Evolutionary conservation across 1,140 invertebrate species (phyloP).

Genomic region (Hypsibius dujardini): DNA sequence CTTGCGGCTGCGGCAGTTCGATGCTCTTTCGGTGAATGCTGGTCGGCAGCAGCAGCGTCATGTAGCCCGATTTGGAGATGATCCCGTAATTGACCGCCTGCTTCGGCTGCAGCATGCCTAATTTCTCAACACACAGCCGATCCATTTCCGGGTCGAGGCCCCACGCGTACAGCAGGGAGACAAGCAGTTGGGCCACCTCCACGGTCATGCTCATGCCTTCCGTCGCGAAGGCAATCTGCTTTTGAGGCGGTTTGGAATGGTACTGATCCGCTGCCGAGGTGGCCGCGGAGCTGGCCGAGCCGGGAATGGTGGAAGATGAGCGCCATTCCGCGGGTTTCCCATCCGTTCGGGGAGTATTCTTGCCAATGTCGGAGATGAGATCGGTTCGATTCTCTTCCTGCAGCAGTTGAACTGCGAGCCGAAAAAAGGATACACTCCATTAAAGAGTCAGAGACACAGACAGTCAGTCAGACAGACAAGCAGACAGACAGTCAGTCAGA

Average conservation of each 20-base stretch:
- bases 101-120: constrained; percentile 75
- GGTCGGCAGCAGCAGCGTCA: constrained; percentile 78
- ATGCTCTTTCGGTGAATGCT: constrained; percentile 29
- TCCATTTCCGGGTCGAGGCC: constrained; percentile 84
- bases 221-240: constrained; percentile 21
- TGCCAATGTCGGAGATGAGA: background rate
- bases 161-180: constrained; percentile 92
- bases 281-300: constrained; percentile 13
- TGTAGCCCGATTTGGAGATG: constrained; percentile 70
- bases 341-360: constrained; percentile 23
- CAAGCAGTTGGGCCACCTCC: constrained; percentile 82
- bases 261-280: constrained; percentile 11
- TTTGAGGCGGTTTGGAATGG: no score
- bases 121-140: constrained; percentile 69
- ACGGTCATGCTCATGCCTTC: constrained; percentile 48
- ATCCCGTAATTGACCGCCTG: constrained; percentile 91
- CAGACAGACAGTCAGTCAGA: no score
- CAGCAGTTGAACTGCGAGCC: constrained; percentile 62
- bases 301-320: constrained; percentile 24
- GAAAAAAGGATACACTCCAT: no score
- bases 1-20: constrained; percentile 41
- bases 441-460: no score
- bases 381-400: constrained; percentile 50
- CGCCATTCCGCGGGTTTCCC: constrained; percentile 23
- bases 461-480: no score